Base-by-base conservation (phyloP, 1,140 invertebrate species). In the Musca vetustissima region DNA sequence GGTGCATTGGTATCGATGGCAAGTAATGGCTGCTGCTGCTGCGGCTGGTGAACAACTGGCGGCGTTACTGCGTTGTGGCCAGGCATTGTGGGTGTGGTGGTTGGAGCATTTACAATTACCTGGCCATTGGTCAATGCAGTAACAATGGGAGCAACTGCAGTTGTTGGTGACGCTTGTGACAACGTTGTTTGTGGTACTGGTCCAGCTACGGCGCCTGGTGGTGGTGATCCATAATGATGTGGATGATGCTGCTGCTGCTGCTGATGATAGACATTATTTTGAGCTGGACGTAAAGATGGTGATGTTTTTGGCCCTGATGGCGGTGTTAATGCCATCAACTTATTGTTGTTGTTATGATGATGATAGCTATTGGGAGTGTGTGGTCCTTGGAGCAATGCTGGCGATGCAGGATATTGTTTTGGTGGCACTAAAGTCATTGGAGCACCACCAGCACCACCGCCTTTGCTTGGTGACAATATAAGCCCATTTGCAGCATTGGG, bases 381-480 rank as follows among this genome's bases (percentile, higher is more conserved):
- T 66, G 49, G 47, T 25, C 49, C 55, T 21, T 25, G 66, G 6
- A 43, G 6, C 1, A 55, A 47, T 57, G 65, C n/a, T 24, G n/a
- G n/a, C n/a, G n/a, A n/a, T n/a, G 73, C 25, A 13, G 74, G 68
- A 17, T 71, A 74, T 57, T 76, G 76, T 57, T 78, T 80, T 19
- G 76, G 66, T 17, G 78, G 76, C 70, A 80, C 74, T 70, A 77
- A 74, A 49, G 76, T 70, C 66, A 76, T 72, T 25, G 64, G 73
- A 71, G 57, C 36, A 43, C 36, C 36, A 8, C 28, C n/a, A n/a
- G n/a, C n/a, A n/a, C n/a, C 28, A 43, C 36, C 36, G 13, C 36
- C 36, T 43, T 79, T 79, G 43, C 64, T 77, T 57, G 77, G 65
- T 70, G 77, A 72, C 67, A 79, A 72, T 72, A 79, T 78, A 68